Evolutionary conservation across 1,140 invertebrate species (phyloP).

Genomic region (Ceratosolen fusciceps): DNA sequence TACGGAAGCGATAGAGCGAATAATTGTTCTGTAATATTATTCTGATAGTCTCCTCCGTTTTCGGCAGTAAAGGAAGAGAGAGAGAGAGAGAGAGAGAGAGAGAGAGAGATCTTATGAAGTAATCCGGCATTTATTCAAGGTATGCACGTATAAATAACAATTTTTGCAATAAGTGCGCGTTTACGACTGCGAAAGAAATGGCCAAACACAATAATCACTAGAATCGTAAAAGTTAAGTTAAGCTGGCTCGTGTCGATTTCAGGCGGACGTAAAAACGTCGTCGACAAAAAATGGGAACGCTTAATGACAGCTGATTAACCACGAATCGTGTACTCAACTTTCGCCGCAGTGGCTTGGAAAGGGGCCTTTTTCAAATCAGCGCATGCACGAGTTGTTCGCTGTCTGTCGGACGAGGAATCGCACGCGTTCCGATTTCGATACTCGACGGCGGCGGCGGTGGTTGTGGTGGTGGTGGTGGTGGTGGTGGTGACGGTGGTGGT

Average conservation of each 20-base stretch:
- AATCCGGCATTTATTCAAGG: background rate
- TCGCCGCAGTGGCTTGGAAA: background rate
- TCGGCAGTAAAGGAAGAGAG: no score
- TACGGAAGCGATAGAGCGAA: no score
- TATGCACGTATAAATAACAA: constrained; percentile 6
- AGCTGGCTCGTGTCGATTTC: background rate
- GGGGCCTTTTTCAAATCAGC: constrained; percentile 4
- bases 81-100: no score
- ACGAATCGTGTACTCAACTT: background rate
- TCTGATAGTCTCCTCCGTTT: no score
- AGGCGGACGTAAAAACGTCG: background rate
- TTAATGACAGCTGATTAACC: constrained; percentile 21
- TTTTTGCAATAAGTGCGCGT: background rate
- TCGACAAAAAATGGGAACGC: background rate
- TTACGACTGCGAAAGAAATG: constrained; percentile 1
- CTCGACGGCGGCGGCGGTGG: background rate
- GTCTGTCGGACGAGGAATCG: background rate
- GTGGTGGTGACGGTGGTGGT: no score
- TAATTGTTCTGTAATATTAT: no score
- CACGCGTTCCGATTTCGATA: background rate
- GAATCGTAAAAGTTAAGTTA: background rate
- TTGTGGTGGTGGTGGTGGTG: no score
- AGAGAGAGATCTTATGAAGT: background rate
- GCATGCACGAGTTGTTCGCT: background rate
- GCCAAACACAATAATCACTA: constrained; percentile 9